Base-by-base conservation (phyloP, 23 tunicate genomes). In the Ciona savignyi region DNA sequence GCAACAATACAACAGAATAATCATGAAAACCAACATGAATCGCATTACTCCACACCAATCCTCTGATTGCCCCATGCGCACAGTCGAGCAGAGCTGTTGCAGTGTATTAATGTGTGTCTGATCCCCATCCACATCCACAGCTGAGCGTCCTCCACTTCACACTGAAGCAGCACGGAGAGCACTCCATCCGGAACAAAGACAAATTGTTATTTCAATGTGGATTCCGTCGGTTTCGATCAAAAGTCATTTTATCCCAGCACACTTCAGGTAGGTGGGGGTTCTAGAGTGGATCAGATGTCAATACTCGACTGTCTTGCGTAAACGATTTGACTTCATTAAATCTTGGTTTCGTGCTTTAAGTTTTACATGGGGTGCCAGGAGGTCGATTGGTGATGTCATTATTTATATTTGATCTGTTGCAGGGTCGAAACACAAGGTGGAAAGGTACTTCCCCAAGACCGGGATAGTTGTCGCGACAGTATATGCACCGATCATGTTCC, bases 101-200 rank as follows among this genome's bases (percentile, higher is more conserved):
- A 49, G 19, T 15, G 61, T 49, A 49, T 20, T 15, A 15, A 49
- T 49, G 20, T 49, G 20, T 49, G 20, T 49, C 15, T 49, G 20
- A 15, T 49, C 20, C 15, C 19, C 61, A 71, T 72, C 25, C 19
- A 51, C 72, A 64, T 22, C 67, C 29, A 30, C 29, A 86, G 89
- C 86, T 93, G 98, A 81, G 89, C 32, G 98, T 93, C 3, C 72
- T 93, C 23, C 94, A 93, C 62, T 82, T 93, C 25, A 95, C 93
- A 2, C 6, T 93, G 30, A 93, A 93, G 68, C 73, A 86, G 27
- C n/a, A 28, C 26, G 51, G 30, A 23, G 78, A 77, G 31, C 25
- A 27, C 0, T 4, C 84, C 33, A 83, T 93, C 60, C 78, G 78
- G 64, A 93, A 74, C 76, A 93, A 86, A 49, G 79, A 74, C 35